These are phyloP conservation scores for Lasioglossum vierecki DNA, from an alignment of 2,888 invertebrate species.

Conservation along the genomic window DNA sequence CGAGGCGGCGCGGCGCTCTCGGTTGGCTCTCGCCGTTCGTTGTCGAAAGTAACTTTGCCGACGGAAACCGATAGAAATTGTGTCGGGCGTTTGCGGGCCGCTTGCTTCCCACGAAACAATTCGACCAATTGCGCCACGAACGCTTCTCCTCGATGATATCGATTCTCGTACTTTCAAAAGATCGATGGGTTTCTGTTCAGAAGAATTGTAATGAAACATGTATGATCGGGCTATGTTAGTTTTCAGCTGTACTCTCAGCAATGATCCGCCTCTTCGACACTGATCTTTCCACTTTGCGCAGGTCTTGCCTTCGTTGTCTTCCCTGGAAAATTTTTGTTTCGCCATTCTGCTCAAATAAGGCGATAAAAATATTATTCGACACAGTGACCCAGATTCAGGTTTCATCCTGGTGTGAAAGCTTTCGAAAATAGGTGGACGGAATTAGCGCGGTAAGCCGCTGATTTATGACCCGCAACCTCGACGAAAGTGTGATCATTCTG, in stretches of 20 bases:
- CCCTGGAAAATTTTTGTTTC: not conserved
- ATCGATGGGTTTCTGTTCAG: not conserved
- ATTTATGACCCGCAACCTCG: conserved; percentile 9
- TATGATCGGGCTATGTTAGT: too few species aligned
- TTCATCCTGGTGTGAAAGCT: not conserved
- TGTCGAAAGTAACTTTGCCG: conserved; percentile 3
- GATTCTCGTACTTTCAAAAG: not conserved
- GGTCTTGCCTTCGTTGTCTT: not conserved
- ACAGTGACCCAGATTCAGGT: conserved; percentile 45
- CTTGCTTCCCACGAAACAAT: not conserved
- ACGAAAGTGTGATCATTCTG: conserved; percentile 14
- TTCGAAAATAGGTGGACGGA: conserved; percentile 20
- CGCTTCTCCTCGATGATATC: not conserved
- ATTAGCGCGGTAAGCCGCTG: conserved; percentile 20
- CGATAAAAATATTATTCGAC: conserved; percentile 42
- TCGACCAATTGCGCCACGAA: not conserved
- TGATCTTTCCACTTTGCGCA: not conserved
- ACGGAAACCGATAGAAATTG: conserved; percentile 7
- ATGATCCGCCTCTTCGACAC: too few species aligned
- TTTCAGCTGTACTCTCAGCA: too few species aligned
- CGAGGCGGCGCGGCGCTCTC: not conserved
- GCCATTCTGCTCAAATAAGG: conserved; percentile 2
- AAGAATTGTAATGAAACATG: not conserved
- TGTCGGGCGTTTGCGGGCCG: not conserved
- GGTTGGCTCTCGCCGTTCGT: not conserved